Evolutionary conservation across 2,888 invertebrate species (phyloP).

Genomic region (Litoditis marina): DNA sequence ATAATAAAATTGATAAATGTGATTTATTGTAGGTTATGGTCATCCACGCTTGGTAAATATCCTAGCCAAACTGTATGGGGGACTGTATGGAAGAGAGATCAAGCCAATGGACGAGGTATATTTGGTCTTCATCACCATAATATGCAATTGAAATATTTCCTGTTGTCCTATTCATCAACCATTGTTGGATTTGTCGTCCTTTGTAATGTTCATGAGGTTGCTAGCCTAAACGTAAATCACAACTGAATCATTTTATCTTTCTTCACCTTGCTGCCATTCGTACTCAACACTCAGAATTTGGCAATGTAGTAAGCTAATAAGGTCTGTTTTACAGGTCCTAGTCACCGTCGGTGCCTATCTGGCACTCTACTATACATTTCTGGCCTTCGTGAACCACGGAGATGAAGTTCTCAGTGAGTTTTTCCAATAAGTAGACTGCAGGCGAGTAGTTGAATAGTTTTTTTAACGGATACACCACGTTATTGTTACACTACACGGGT

Average conservation of each 20-base stretch:
- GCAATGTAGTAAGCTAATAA: background rate
- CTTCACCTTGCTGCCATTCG: background rate
- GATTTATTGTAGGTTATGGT: constrained; percentile 48
- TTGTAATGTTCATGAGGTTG: too few relatives aligned
- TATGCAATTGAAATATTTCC: constrained; percentile 76
- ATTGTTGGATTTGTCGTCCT: too few relatives aligned
- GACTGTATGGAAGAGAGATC: constrained; percentile 74
- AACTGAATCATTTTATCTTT: background rate
- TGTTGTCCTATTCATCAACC: too few relatives aligned
- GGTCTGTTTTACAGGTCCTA: constrained; percentile 66
- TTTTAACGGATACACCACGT: background rate
- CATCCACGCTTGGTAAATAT: constrained; percentile 75
- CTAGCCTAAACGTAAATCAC: too few relatives aligned
- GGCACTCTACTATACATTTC: constrained; percentile 80
- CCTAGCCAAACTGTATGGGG: constrained; percentile 79
- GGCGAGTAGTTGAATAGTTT: background rate
- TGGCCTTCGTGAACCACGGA: constrained; percentile 81
- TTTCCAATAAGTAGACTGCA: background rate
- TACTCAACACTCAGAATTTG: background rate
- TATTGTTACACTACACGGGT: too few relatives aligned
- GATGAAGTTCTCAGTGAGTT: constrained; percentile 65
- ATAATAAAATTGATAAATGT: background rate
- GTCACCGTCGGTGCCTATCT: constrained; percentile 92
- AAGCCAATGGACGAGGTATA: constrained; percentile 79
- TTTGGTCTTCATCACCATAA: background rate